Percentiles rank a stretch among this genome's conserved stretches.
phyloP scores from a whole-genome alignment of 2,888 invertebrate species.

The Drosophila helvetica region DNA sequence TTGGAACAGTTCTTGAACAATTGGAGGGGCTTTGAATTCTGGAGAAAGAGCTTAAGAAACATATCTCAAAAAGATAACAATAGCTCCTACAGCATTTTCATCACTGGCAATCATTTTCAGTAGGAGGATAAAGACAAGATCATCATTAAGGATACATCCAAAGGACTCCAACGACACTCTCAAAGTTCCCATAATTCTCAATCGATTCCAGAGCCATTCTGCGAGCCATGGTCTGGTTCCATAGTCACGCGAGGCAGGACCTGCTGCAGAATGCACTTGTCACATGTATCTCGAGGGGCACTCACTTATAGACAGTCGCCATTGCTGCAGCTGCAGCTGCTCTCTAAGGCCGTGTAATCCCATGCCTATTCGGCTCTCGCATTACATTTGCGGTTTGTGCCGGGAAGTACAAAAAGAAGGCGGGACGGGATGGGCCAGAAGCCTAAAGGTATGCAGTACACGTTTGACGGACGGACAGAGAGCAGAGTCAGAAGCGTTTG shows the following conservation, averaged over 20 bases:
- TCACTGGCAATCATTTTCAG: no score
- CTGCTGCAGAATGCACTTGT: conserved; percentile 26
- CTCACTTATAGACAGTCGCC: conserved; percentile 39
- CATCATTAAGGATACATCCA: no score
- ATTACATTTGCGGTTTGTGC: conserved; percentile 43
- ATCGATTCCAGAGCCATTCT: no score
- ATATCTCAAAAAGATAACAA: no score
- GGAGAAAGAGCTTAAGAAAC: no score
- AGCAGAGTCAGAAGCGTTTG: conserved; percentile 45
- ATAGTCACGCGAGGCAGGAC: background rate
- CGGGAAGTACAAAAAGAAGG: conserved; percentile 1
- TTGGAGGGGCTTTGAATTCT: no score
- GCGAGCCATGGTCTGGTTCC: no score
- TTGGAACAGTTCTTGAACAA: background rate
- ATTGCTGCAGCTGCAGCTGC: conserved; percentile 13
- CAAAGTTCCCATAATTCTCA: no score
- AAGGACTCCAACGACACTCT: no score
- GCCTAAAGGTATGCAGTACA: conserved; percentile 70
- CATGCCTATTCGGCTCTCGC: conserved; percentile 23
- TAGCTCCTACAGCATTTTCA: no score
- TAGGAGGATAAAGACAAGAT: no score
- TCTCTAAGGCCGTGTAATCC: conserved; percentile 40
- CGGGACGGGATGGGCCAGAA: background rate
- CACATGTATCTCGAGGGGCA: conserved; percentile 23
- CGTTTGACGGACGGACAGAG: conserved; percentile 65